Evolutionary conservation across 2,888 invertebrate species (phyloP), one percentile per base, ranked within the genome.

Genomic region (Glyphotaelius pellucidus): DNA sequence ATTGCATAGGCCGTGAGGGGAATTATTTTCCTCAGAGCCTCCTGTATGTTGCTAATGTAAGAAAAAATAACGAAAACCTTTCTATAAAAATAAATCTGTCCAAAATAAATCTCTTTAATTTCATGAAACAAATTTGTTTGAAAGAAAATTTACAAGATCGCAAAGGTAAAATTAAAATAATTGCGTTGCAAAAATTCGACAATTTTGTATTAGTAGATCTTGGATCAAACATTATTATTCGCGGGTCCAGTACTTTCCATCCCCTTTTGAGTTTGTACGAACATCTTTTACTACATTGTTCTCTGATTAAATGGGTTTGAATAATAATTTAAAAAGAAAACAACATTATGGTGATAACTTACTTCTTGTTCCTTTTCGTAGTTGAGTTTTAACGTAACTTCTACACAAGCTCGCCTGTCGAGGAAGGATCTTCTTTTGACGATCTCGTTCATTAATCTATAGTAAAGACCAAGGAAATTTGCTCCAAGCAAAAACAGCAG

Each of bases 291-390:
- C 9, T n/a, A 9, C 9, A 25, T 2, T 25, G 2, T 9, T 67
- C n/a, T 67, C 25, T 67, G 25, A 19, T 67, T 67, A 67, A 67
- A 25, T 5, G 14, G 19, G 52, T 67, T 19, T 52, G 7, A 67
- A 67, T 67, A 83, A 25, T 31, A 32, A 83, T 30, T n/a, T 52
- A 47, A 86, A 47, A 0, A 52, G 1, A 14, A n/a, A n/a, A n/a
- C n/a, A n/a, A n/a, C n/a, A n/a, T n/a, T n/a, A 67, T 85, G 32
- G 19, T 85, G 52, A 79, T 86, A 30, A 89, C 89, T 80, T 94
- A 97, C 98, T 97, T 98, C 98, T 96, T 98, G 98, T 94, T 98
- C 97, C 94, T 98, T 97, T 93, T 98, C 98, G 94, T 97, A 98
- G 93, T 98, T 97, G 35, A 98, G 95, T 94, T 98, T 96, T 86